These are phyloP conservation scores for Sinella curviseta DNA, from an alignment of 1,140 invertebrate genomes.

Conservation along the genomic window DNA sequence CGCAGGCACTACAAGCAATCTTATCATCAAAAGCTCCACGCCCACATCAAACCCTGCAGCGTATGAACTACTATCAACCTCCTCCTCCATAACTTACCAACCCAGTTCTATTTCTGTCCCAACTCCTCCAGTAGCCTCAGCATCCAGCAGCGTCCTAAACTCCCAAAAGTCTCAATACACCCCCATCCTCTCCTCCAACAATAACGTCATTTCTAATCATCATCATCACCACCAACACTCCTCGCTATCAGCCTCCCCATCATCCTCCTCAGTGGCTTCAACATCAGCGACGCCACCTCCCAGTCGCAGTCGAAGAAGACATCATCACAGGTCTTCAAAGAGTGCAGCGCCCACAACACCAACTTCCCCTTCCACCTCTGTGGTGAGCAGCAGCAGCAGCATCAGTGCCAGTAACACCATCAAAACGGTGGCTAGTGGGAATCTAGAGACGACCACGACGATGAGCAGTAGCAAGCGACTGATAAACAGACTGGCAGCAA, in stretches of 20 bases:
- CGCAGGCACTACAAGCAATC: not conserved
- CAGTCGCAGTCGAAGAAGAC: not conserved
- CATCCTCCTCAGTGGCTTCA: not conserved
- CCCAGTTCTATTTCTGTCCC: not conserved
- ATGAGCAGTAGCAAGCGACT: constrained; percentile 8
- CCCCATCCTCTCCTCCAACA: not conserved
- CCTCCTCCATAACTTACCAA: not conserved
- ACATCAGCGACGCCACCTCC: not conserved
- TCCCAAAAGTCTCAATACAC: not conserved
- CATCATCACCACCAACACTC: not conserved
- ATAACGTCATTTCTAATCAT: not conserved
- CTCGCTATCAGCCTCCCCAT: too few species aligned
- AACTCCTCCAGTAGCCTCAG: not conserved
- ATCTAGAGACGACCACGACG: not conserved
- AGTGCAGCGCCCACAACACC: not conserved
- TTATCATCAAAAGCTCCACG: not conserved
- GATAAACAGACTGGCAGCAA: not conserved
- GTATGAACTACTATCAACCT: not conserved
- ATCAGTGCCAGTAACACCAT: not conserved
- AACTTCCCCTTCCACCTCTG: not conserved
- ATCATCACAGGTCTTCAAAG: constrained; percentile 2
- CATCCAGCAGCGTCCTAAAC: not conserved
- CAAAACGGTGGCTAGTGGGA: not conserved
- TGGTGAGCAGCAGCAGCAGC: not conserved
- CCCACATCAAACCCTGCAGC: not conserved